These are phyloP conservation scores for Hesperia comma DNA, from an alignment of 2,888 invertebrate genomes.

Conservation along the genomic window DNA sequence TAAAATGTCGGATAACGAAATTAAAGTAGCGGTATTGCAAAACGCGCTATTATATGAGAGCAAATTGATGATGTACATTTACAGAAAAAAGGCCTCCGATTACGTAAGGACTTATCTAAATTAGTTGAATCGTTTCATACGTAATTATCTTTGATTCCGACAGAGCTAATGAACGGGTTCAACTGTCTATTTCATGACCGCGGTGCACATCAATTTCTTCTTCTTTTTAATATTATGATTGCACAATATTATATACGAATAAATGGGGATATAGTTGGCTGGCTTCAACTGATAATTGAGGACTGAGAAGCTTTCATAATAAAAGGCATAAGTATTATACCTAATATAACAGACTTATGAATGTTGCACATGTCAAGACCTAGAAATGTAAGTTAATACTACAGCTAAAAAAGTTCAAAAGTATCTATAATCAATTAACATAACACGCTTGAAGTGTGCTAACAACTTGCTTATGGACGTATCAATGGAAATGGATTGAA, in stretches of 20 bases:
- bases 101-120: constrained; percentile 36
- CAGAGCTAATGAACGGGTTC: constrained; percentile 41
- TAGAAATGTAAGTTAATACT: background rate
- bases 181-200: constrained; percentile 38
- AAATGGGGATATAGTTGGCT: too few species aligned
- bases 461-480: constrained; percentile 1
- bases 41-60: constrained; percentile 34
- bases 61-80: constrained; percentile 31
- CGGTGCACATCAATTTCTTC: constrained; percentile 32
- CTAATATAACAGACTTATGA: too few species aligned
- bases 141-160: constrained; percentile 40
- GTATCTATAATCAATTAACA: background rate
- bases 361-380: constrained; percentile 15
- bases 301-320: too few species aligned
- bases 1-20: constrained; percentile 34
- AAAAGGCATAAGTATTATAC: too few species aligned
- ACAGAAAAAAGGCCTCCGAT: constrained; percentile 33
- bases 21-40: constrained; percentile 35
- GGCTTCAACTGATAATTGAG: too few species aligned
- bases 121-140: constrained; percentile 40
- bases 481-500: constrained; percentile 25
- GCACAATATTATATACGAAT: background rate
- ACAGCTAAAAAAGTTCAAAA: background rate
- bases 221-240: constrained; percentile 23
- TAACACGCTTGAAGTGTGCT: constrained; percentile 8